These are phyloP conservation scores for Drosophila villosipedis DNA, from an alignment of 2,888 invertebrate genomes.

Conservation along the genomic window DNA sequence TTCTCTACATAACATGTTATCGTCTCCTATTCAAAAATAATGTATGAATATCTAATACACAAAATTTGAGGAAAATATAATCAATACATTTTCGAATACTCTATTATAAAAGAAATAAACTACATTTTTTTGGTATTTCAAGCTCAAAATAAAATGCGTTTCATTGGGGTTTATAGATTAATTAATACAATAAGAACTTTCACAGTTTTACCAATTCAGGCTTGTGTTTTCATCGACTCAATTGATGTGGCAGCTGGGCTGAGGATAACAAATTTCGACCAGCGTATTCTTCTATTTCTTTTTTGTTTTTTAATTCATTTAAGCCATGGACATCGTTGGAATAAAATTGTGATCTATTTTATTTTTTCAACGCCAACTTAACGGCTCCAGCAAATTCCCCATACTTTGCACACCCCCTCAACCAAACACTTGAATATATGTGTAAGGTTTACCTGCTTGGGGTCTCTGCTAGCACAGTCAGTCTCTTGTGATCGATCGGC, in stretches of 20 bases:
- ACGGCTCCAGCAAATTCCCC: not conserved
- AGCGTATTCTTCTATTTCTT: not conserved
- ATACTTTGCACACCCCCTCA: not conserved
- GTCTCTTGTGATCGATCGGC: not conserved
- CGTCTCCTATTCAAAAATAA: conserved; percentile 22
- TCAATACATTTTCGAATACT: conserved; percentile 60
- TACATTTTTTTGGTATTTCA: conserved; percentile 71
- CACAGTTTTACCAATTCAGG: not conserved
- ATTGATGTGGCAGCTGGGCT: not conserved
- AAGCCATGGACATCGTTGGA: not conserved
- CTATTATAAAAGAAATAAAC: conserved; percentile 59
- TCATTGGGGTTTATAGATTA: not conserved
- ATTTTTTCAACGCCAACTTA: not conserved
- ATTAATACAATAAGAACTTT: not conserved
- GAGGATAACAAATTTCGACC: not conserved
- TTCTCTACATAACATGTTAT: conserved; percentile 19
- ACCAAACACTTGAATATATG: not conserved
- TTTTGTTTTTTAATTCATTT: not conserved
- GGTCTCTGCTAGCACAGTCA: not conserved
- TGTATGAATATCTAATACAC: conserved; percentile 18
- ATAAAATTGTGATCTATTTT: not conserved
- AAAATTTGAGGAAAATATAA: conserved; percentile 21
- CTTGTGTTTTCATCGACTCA: not conserved
- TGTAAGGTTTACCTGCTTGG: not conserved
- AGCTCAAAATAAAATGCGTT: conserved; percentile 45